Percentiles rank a stretch among this genome's conserved stretches.
Evolutionary conservation across 2,888 invertebrate genomes (phyloP).

Genomic region (Cataglyphis rosenhaueri): DNA sequence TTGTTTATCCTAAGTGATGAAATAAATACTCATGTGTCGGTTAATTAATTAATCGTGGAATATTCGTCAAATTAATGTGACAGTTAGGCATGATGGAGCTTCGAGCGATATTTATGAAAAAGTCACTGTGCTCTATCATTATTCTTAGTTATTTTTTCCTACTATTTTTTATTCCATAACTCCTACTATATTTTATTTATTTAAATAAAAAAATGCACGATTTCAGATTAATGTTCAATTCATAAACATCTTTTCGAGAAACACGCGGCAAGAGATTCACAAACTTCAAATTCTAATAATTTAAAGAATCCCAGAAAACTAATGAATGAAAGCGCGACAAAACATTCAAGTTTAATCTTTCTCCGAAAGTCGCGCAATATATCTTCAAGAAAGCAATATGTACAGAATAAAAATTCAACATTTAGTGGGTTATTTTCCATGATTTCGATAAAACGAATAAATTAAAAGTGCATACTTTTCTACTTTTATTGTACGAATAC

Average conservation of each 20-base stretch:
- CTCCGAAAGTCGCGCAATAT: conserved; percentile 6
- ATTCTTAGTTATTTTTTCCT: conserved; percentile 6
- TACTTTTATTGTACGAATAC: not conserved
- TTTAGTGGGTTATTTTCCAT: not conserved
- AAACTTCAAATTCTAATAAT: not conserved
- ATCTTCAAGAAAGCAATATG: conserved; percentile 6
- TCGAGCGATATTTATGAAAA: not conserved
- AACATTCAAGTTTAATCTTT: conserved; percentile 1
- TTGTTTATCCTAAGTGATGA: conserved; percentile 42
- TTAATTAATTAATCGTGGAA: conserved; percentile 53
- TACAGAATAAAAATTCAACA: conserved; percentile 30
- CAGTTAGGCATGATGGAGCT: not conserved
- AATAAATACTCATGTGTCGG: conserved; percentile 65
- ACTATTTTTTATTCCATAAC: not conserved
- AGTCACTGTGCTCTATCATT: not conserved
- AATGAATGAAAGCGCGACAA: not conserved
- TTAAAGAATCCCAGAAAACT: not conserved
- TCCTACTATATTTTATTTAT: not conserved
- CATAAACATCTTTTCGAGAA: not conserved
- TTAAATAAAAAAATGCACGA: conserved; percentile 50
- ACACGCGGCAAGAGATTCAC: not conserved
- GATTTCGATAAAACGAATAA: not conserved
- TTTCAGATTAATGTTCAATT: conserved; percentile 1
- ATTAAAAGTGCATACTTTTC: not conserved
- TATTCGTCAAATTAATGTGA: conserved; percentile 58